Evolutionary conservation across 2,888 invertebrate species (phyloP).

Genomic region (Dicyrtomina minuta): DNA sequence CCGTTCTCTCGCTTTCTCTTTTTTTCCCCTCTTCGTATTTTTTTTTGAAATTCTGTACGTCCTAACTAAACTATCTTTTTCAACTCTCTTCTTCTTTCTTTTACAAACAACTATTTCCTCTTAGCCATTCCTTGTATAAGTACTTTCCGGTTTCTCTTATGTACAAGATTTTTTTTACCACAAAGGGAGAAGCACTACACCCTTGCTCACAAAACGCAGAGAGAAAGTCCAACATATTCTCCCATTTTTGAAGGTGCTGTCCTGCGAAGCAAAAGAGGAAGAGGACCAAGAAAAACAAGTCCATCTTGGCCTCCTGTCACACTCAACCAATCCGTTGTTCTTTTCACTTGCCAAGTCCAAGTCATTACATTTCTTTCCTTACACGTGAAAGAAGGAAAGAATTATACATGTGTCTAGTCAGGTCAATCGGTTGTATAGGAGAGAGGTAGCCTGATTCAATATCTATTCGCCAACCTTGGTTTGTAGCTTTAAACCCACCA

Average conservation of each 20-base stretch:
- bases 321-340: constrained; percentile 9
- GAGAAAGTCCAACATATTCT: too few species aligned
- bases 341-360: constrained; percentile 18
- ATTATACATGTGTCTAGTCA: background rate
- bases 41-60: background rate
- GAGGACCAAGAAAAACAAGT: constrained; percentile 15
- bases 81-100: constrained; percentile 8
- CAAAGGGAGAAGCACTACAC: background rate
- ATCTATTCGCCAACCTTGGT: constrained; percentile 1
- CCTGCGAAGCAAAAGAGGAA: constrained; percentile 2
- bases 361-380: background rate
- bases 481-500: too few species aligned
- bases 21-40: background rate
- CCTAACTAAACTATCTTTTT: constrained; percentile 16
- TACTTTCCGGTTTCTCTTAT: background rate
- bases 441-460: too few species aligned
- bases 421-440: too few species aligned
- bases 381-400: background rate
- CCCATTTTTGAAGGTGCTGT: background rate
- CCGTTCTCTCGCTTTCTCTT: constrained; percentile 18
- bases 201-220: background rate
- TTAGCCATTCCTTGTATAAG: background rate
- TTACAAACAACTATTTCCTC: background rate
- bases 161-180: too few species aligned
- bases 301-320: constrained; percentile 15